phyloP scores from a whole-genome alignment of 2,797 vertebrate genomes.

The Falco rusticolus region DNA sequence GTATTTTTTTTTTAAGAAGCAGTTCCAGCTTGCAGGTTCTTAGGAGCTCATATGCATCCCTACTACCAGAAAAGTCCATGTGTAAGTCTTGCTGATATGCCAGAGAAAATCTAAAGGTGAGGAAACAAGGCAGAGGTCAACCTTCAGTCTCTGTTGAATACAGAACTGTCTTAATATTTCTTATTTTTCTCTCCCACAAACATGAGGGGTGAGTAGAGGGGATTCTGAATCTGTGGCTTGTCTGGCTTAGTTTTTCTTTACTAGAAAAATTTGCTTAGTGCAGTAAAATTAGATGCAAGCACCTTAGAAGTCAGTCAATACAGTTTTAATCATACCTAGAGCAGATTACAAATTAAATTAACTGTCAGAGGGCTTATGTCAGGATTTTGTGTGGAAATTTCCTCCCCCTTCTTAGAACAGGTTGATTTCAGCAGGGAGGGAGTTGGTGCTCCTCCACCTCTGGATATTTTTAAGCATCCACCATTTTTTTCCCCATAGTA shows the following conservation, averaged over 20 bases:
- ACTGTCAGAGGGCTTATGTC: not conserved
- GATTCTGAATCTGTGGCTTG: not conserved
- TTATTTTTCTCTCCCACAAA: not conserved
- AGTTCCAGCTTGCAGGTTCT: not conserved
- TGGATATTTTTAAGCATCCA: not conserved
- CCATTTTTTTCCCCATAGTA: not conserved
- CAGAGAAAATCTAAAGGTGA: not conserved
- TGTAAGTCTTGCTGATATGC: not conserved
- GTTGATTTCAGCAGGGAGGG: not conserved
- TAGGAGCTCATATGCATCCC: not conserved
- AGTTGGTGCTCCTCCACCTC: not conserved
- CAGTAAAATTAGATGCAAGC: not conserved
- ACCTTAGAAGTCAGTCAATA: not conserved
- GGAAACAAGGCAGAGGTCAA: not conserved
- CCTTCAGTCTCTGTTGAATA: not conserved
- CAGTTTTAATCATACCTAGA: not conserved
- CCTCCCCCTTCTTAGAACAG: not conserved
- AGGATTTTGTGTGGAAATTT: not conserved
- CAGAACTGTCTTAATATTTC: not conserved
- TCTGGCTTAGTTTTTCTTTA: not conserved
- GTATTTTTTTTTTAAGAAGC: not conserved
- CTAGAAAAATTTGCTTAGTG: not conserved
- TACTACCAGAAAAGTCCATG: not conserved
- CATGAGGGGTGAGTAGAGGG: fast-evolving
- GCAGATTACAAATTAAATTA: not conserved